These are phyloP conservation scores for Heptranchias perlo DNA, from an alignment of 2,113 vertebrate species.

Conservation along the genomic window DNA sequence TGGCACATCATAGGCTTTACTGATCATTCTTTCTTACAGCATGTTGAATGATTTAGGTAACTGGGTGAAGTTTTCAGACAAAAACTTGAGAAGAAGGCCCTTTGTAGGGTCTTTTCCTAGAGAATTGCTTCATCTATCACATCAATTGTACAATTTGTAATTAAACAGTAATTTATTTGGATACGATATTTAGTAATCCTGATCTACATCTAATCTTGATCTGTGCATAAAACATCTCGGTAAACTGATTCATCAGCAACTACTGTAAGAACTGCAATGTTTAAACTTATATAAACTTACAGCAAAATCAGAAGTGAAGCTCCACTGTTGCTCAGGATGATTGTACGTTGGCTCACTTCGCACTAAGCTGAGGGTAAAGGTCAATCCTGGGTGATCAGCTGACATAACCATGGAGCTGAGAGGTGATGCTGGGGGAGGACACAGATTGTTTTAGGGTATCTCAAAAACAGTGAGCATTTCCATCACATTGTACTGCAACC, in stretches of 20 bases:
- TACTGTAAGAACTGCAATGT: background rate
- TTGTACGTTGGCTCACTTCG: conserved; percentile 76
- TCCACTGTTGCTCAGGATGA: conserved; percentile 87
- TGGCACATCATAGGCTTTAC: no score
- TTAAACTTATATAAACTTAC: conserved; percentile 57
- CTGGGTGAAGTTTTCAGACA: no score
- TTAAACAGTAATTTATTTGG: no score
- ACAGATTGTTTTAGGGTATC: conserved; percentile 31
- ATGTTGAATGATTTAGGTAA: no score
- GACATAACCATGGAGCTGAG: conserved; percentile 73
- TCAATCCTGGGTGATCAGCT: conserved; percentile 71
- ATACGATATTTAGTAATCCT: background rate
- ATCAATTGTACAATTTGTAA: no score
- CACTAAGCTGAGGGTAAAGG: conserved; percentile 77
- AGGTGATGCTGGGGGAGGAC: conserved; percentile 56
- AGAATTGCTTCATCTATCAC: no score
- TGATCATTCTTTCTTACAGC: no score
- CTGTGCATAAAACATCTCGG: background rate
- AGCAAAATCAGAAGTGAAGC: conserved; percentile 83
- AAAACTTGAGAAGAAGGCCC: no score
- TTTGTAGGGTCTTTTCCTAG: no score
- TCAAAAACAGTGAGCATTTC: background rate
- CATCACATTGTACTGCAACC: background rate
- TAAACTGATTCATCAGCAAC: background rate
- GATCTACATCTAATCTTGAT: background rate